Evolutionary conservation across 2,888 invertebrate genomes (phyloP).

Genomic region (Drosophila anomalipes): DNA sequence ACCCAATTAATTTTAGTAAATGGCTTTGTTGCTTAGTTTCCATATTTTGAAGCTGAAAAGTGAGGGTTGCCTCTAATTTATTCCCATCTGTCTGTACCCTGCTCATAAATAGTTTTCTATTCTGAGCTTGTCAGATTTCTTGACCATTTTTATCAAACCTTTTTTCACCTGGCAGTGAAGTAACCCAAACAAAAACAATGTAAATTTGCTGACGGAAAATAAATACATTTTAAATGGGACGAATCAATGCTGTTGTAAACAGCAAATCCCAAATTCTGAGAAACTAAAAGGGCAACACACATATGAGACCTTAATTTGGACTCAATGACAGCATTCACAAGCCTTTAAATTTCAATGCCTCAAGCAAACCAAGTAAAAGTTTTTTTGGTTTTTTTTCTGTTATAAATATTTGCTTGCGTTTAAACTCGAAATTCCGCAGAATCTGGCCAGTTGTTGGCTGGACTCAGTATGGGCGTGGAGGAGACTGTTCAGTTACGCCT

Average conservation of each 20-base stretch:
- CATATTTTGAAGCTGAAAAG: background rate
- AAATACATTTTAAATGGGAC: conserved; percentile 18
- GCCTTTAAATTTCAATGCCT: conserved; percentile 1
- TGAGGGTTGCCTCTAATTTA: background rate
- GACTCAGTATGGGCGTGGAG: background rate
- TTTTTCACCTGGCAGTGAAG: background rate
- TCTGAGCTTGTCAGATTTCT: conserved; percentile 22
- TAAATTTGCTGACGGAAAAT: conserved; percentile 7
- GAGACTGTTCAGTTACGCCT: conserved; percentile 40
- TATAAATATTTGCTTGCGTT: conserved; percentile 19
- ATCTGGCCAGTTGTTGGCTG: conserved; percentile 14
- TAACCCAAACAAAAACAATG: conserved; percentile 3
- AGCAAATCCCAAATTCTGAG: background rate
- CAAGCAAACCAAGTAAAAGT: conserved; percentile 14
- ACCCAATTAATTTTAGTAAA: background rate
- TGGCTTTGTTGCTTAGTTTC: background rate
- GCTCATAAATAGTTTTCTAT: conserved; percentile 48
- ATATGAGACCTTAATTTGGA: background rate
- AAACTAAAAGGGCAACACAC: conserved; percentile 2
- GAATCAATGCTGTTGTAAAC: conserved; percentile 6
- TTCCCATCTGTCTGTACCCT: background rate
- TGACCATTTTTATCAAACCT: background rate
- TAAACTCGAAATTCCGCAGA: conserved; percentile 4
- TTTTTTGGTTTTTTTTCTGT: background rate
- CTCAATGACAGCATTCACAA: background rate